Base-by-base conservation (phyloP, 2,113 vertebrate genomes). In the Euleptes europaea region DNA sequence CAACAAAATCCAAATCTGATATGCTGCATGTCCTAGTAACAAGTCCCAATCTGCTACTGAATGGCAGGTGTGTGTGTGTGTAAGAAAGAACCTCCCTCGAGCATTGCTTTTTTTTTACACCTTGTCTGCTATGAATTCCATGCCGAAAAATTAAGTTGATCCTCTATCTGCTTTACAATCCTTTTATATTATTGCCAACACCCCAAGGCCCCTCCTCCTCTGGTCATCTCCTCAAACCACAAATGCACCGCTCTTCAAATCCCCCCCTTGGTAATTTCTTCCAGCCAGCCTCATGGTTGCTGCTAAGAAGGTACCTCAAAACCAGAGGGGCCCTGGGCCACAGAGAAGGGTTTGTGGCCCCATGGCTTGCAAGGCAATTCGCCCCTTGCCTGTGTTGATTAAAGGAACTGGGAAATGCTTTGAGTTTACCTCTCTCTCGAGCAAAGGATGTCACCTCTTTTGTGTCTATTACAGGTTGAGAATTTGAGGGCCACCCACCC, bases 11-110 rank as follows among this genome's bases (percentile, higher is more conserved):
- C 67, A 38, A 38, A 78, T 49, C 19, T n/a, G n/a, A 73, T 60
- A 42, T n/a, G 19, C 54, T 31, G 33, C 23, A 63, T 85, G 77
- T 73, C 67, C 76, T 80, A 42, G 67, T 79, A 79, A 85, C 77
- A 80, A 73, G 51, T 80, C n/a, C 3, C 84, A 73, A 72, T 70
- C 84, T 85, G 84, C 67, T 80, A 31, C 77, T 35, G 51, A 78
- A 47, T 3, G 44, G 40, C 67, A 80, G 76, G 72, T 80, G 67
- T 35, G 1, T 63, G 13, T 19, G 40, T 80, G 54, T 35, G 23
- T 28, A 63, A 63, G 60, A 63, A 63, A 65, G 77, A 78, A 31
- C 9, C 21, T 23, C 60, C 71, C 26, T 3, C 7, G 60, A 49
- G n/a, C 40, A 63, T n/a, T 3, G 8, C 9, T 35, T 63, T 12